These are phyloP conservation scores for Microplitis deprimator DNA, from an alignment of 2,888 invertebrate genomes.

Conservation along the genomic window DNA sequence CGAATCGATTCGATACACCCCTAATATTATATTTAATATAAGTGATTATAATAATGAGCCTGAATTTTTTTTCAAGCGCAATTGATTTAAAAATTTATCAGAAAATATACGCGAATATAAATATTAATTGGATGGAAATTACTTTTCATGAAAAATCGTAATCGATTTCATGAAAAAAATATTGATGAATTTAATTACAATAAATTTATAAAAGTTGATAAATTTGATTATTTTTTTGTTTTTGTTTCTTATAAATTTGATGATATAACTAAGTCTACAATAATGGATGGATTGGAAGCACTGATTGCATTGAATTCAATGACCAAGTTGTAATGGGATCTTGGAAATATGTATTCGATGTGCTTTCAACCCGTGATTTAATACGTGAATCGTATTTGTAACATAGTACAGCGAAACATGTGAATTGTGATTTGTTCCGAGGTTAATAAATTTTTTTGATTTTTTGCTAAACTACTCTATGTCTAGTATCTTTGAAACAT, in stretches of 20 bases:
- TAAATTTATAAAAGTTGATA: neutral
- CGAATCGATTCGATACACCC: too few relatives aligned
- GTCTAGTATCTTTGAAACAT: slow-evolving; percentile 65
- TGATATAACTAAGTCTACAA: slow-evolving; percentile 13
- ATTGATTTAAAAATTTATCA: slow-evolving; percentile 31
- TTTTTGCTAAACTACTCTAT: slow-evolving; percentile 44
- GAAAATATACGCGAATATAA: slow-evolving; percentile 29
- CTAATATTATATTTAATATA: neutral
- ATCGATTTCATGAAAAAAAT: neutral
- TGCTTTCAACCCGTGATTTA: slow-evolving; percentile 33
- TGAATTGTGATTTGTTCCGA: slow-evolving; percentile 20
- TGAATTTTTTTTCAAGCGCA: slow-evolving; percentile 11
- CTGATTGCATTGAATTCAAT: slow-evolving; percentile 23
- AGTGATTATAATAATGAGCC: slow-evolving; percentile 11
- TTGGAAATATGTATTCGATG: slow-evolving; percentile 10
- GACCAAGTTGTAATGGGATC: slow-evolving; percentile 6
- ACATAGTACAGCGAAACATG: slow-evolving; percentile 11
- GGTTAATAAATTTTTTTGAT: slow-evolving; percentile 18
- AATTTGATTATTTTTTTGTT: slow-evolving; percentile 3
- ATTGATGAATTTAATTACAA: neutral
- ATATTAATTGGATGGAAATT: slow-evolving; percentile 33
- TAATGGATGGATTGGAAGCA: slow-evolving; percentile 8
- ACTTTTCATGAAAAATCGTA: slow-evolving; percentile 12
- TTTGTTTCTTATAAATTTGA: neutral
- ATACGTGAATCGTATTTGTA: slow-evolving; percentile 2